Percentiles rank a stretch among this genome's conserved stretches.
Conservation (phyloP, 35 echinoderm and acorn worm genomes). For the Ophiothrix spiculata region DNA sequence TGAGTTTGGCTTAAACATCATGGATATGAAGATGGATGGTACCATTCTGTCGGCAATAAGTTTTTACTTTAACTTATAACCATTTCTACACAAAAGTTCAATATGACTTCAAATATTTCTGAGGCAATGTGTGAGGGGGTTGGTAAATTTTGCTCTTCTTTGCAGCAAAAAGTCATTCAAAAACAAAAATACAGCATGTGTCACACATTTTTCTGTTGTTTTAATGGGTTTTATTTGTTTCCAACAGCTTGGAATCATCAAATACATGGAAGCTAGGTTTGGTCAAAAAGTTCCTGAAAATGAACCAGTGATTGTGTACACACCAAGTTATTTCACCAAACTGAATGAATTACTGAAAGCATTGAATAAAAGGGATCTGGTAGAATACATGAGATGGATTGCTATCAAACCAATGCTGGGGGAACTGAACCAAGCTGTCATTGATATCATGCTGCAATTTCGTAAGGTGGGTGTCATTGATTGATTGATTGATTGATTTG, state of each 20-base stretch:
- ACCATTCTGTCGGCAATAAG: too few relatives aligned
- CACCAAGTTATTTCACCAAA: slow-evolving; percentile 54
- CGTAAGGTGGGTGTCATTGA: background rate
- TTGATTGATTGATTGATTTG: background rate
- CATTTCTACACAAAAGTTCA: too few relatives aligned
- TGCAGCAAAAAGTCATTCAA: too few relatives aligned
- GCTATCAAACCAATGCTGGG: background rate
- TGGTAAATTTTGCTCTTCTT: too few relatives aligned
- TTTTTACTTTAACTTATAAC: too few relatives aligned
- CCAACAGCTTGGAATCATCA: slow-evolving; percentile 41
- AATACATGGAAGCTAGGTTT: slow-evolving; percentile 55
- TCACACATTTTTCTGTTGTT: too few relatives aligned
- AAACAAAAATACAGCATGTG: too few relatives aligned
- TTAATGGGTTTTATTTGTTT: background rate
- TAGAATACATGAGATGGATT: background rate
- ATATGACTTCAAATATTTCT: too few relatives aligned
- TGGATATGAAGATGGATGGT: too few relatives aligned
- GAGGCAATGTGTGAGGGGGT: too few relatives aligned
- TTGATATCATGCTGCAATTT: background rate
- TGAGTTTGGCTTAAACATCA: too few relatives aligned
- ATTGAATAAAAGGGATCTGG: slow-evolving; percentile 34
- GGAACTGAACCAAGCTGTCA: background rate
- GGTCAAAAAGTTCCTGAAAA: slow-evolving; percentile 27
- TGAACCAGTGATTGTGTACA: slow-evolving; percentile 59
- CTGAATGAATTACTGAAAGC: slow-evolving; percentile 50